Percentiles rank a stretch among this genome's conserved stretches.
Evolutionary conservation across 2,113 vertebrate genomes (phyloP).

Genomic region (Strix aluco): DNA sequence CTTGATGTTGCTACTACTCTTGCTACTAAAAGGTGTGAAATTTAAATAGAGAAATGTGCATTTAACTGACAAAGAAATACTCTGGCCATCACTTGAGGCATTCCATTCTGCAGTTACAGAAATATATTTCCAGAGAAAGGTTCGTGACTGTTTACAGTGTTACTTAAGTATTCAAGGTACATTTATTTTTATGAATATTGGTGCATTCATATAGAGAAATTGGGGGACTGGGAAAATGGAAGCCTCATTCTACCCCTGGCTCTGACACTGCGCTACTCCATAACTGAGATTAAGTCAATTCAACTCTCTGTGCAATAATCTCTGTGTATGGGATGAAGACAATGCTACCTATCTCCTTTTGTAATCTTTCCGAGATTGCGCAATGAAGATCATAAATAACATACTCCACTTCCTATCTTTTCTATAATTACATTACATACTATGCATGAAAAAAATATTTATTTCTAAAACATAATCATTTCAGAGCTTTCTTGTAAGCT

Average conservation of each 20-base stretch:
- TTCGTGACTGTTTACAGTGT: neutral
- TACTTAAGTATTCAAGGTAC: neutral
- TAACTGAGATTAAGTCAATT: neutral
- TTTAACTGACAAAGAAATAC: neutral
- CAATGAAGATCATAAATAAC: neutral
- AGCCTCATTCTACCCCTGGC: fast-evolving
- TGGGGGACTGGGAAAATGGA: neutral
- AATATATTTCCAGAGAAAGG: neutral
- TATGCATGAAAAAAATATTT: neutral
- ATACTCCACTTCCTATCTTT: neutral
- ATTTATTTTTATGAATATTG: neutral
- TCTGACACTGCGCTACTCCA: neutral
- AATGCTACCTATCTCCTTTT: neutral
- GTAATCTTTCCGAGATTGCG: neutral
- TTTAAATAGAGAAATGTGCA: neutral
- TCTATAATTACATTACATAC: neutral
- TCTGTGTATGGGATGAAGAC: neutral
- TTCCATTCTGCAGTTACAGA: neutral
- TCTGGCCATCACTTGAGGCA: neutral
- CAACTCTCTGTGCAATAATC: neutral
- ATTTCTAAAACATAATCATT: neutral
- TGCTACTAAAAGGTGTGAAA: neutral
- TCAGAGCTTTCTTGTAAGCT: neutral
- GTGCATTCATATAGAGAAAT: neutral
- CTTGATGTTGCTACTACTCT: neutral